Conservation (phyloP, 2,888 invertebrate species). For the Vannuccia rotundouncinata region DNA sequence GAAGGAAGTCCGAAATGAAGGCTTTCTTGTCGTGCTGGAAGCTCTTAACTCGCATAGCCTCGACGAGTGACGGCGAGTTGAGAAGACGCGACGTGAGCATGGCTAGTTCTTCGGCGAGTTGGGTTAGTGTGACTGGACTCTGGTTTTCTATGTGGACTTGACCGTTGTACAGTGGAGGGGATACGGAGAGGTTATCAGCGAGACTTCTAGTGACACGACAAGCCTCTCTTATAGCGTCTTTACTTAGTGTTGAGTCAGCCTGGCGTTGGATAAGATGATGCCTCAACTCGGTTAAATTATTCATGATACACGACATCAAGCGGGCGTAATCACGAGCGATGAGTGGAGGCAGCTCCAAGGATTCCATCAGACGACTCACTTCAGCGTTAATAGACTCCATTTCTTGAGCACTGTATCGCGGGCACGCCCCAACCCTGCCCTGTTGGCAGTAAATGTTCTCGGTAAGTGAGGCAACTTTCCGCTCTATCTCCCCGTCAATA, state of each 20-base stretch:
- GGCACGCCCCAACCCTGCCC: background rate
- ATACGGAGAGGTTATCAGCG: background rate
- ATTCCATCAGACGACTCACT: background rate
- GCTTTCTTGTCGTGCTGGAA: background rate
- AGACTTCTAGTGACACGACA: conserved; percentile 3
- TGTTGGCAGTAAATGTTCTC: background rate
- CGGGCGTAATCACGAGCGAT: conserved; percentile 9
- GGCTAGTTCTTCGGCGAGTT: background rate
- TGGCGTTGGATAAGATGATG: conserved; percentile 10
- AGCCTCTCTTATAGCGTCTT: background rate
- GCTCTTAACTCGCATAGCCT: background rate
- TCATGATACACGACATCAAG: conserved; percentile 11
- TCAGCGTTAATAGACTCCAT: background rate
- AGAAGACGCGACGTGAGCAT: background rate
- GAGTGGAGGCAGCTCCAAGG: background rate
- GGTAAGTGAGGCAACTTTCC: background rate
- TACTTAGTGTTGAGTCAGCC: conserved; percentile 1
- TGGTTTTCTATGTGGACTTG: background rate
- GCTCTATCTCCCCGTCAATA: background rate
- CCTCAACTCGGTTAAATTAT: background rate
- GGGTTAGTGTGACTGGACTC: background rate
- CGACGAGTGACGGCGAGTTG: background rate
- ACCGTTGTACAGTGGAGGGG: background rate
- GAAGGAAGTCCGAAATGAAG: background rate
- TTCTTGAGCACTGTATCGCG: background rate